Evolutionary conservation across 1,140 invertebrate genomes (phyloP).

Genomic region (Procambarus virginalis): DNA sequence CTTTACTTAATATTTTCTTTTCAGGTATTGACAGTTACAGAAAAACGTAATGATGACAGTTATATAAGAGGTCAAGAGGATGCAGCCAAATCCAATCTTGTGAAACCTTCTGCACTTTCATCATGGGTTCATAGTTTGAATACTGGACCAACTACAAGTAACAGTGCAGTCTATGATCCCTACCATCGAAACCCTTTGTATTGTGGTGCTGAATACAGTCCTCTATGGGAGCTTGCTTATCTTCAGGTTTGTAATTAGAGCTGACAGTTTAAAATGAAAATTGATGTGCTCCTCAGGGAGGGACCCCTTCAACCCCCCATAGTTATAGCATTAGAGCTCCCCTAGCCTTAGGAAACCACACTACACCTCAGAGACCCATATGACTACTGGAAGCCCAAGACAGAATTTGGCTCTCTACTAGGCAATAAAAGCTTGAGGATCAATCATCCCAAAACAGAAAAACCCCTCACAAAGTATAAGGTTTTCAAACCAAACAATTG

Average conservation of each 20-base stretch:
- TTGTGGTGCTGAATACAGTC: slow-evolving; percentile 82
- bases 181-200: slow-evolving; percentile 87
- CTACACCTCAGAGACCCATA: too few species aligned
- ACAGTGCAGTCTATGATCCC: slow-evolving; percentile 80
- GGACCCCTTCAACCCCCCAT: too few species aligned
- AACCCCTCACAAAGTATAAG: too few species aligned
- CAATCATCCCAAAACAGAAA: too few species aligned
- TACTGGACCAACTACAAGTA: neutral
- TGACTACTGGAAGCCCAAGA: too few species aligned
- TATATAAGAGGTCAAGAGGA: neutral
- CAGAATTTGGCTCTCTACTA: too few species aligned
- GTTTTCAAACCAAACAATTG: too few species aligned
- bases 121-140: slow-evolving; percentile 33
- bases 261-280: neutral
- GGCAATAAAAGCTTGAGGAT: too few species aligned
- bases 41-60: neutral
- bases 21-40: neutral
- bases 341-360: too few species aligned
- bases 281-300: too few species aligned
- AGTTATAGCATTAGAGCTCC: too few species aligned
- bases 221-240: slow-evolving; percentile 83
- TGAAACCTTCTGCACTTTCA: neutral
- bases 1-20: neutral
- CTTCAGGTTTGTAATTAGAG: slow-evolving; percentile 74
- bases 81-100: neutral